A percentile compares a stretch with the other conserved stretches of the same genome.
Evolutionary conservation across 30 jellyfish, hydroid and myxozoan genomes (phyloP).

Genomic region (Catostylus mosaicus): DNA sequence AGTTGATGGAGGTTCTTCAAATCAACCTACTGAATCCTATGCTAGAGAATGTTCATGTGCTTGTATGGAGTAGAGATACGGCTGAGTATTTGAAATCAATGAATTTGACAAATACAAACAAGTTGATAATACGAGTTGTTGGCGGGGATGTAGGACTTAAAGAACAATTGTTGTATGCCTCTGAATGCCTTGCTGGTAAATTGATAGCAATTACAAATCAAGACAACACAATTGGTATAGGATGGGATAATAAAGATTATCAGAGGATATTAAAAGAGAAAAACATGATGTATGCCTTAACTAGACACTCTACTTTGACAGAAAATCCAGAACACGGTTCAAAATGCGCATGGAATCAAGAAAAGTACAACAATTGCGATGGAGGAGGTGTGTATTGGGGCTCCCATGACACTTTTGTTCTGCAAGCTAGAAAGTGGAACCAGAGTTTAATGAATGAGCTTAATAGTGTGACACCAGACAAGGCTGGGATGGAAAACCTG

Average conservation of each 20-base stretch:
- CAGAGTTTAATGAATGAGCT: conserved; percentile 6
- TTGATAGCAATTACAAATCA: conserved; percentile 26
- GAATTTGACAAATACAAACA: conserved; percentile 4
- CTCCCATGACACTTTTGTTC: conserved; percentile 74
- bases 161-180: conserved; percentile 13
- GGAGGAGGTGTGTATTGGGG: conserved; percentile 57
- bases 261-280: not conserved
- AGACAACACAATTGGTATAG: conserved; percentile 35
- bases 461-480: conserved; percentile 36
- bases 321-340: not conserved
- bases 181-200: conserved; percentile 2
- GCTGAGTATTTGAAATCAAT: conserved; percentile 30
- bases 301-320: conserved; percentile 27
- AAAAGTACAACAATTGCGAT: conserved; percentile 17
- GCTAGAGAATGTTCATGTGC: conserved; percentile 14
- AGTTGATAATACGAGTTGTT: conserved; percentile 1
- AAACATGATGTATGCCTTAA: conserved; percentile 28
- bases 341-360: not conserved
- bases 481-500: conserved; percentile 62
- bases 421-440: conserved; percentile 23
- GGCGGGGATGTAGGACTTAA: conserved; percentile 21
- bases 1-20: conserved; percentile 16
- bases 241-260: conserved; percentile 18
- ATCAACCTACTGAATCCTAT: not conserved
- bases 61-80: not conserved